Evolutionary conservation across 2,113 vertebrate species (phyloP).

Genomic region (Xiphorhynchus elegans): DNA sequence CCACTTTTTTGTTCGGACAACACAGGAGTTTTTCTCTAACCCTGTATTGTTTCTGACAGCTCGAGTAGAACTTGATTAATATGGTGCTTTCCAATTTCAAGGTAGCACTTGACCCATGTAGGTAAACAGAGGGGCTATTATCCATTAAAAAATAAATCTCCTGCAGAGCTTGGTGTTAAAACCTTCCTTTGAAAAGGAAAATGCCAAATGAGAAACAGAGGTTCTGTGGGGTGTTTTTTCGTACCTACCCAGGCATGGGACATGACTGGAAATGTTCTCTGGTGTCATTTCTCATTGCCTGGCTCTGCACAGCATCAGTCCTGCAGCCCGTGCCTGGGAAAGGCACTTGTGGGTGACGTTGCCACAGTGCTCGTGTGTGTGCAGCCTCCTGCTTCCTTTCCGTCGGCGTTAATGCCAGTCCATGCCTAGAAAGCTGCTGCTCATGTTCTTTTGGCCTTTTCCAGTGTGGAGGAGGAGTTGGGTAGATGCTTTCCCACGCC

Average conservation of each 20-base stretch:
- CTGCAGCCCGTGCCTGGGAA: neutral
- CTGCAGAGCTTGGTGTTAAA: conserved; percentile 40
- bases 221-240: neutral
- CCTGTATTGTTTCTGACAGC: conserved; percentile 57
- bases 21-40: conserved; percentile 47
- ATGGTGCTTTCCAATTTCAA: conserved; percentile 49
- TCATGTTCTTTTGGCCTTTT: neutral
- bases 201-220: neutral
- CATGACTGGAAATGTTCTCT: neutral
- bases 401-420: neutral
- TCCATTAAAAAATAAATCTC: conserved; percentile 58
- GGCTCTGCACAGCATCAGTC: neutral
- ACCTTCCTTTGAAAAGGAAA: conserved; percentile 30
- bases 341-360: neutral
- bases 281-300: neutral
- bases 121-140: conserved; percentile 62
- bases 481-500: neutral
- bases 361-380: neutral
- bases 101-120: conserved; percentile 55
- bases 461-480: neutral
- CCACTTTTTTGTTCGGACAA: conserved; percentile 53
- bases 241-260: neutral
- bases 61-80: conserved; percentile 59
- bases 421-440: neutral
- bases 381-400: neutral